A percentile compares a stretch with the other conserved stretches of the same genome.
phyloP scores from a whole-genome alignment of 2,113 vertebrate genomes.

The Carassius gibelio region DNA sequence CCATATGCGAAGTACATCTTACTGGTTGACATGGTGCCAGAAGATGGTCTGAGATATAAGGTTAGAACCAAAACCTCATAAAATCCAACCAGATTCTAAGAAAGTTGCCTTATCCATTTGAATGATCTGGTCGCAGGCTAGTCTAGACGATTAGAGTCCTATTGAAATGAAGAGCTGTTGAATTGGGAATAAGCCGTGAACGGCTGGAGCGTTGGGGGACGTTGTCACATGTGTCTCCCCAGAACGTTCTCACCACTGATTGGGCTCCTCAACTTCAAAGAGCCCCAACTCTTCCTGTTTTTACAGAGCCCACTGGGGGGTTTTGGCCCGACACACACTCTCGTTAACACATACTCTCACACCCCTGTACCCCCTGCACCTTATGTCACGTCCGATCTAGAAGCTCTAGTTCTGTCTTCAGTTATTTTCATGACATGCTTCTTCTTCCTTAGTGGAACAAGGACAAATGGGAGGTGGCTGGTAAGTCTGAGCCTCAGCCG shows the following conservation, averaged over 20 bases:
- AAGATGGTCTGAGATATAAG: conserved; percentile 89
- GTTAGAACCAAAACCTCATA: conserved; percentile 63
- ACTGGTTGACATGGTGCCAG: conserved; percentile 87
- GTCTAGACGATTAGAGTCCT: neutral
- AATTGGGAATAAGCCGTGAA: conserved; percentile 37
- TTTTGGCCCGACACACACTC: conserved; percentile 60
- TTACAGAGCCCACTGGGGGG: conserved; percentile 74
- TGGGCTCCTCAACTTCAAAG: conserved; percentile 75
- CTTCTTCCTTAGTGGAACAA: conserved; percentile 84
- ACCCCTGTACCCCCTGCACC: conserved; percentile 26
- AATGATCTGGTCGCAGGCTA: neutral
- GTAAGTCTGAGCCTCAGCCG: conserved; percentile 89
- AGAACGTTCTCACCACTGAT: conserved; percentile 59
- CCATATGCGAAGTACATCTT: conserved; percentile 89
- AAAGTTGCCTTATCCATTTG: conserved; percentile 6
- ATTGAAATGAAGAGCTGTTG: neutral
- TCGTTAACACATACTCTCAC: conserved; percentile 41
- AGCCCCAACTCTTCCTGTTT: conserved; percentile 79
- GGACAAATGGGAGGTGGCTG: conserved; percentile 90
- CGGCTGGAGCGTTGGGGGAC: conserved; percentile 16
- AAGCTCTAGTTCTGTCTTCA: neutral
- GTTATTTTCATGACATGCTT: neutral
- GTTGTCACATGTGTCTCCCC: conserved; percentile 48
- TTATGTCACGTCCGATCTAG: conserved; percentile 35
- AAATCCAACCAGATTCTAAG: neutral